A percentile compares a stretch with the other conserved stretches of the same genome.
These are phyloP conservation scores for Phalloptychus januarius DNA, from an alignment of 2,797 vertebrate species.

Conservation along the genomic window DNA sequence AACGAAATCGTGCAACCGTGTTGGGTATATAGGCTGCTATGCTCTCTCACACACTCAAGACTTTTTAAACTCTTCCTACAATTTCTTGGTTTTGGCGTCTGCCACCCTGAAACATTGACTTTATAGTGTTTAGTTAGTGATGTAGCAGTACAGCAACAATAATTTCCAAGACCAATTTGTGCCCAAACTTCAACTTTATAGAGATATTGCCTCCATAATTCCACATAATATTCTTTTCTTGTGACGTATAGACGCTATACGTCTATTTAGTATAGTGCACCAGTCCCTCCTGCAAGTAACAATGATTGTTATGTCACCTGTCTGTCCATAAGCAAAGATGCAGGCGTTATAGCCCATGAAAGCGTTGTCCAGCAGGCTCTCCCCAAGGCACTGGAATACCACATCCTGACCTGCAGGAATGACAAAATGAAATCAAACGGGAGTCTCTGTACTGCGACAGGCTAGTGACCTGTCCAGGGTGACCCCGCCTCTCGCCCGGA, in stretches of 20 bases:
- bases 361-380: conserved; percentile 94
- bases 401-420: conserved; percentile 43
- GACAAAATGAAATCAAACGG: neutral
- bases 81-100: neutral
- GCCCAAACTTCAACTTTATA: neutral
- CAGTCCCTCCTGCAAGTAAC: neutral
- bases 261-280: neutral
- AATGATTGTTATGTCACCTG: neutral
- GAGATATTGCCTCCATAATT: neutral
- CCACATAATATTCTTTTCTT: neutral
- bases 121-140: neutral
- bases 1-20: neutral
- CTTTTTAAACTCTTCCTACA: neutral
- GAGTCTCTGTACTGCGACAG: neutral
- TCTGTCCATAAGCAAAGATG: conserved; percentile 95
- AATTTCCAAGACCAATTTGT: neutral
- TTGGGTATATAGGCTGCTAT: neutral
- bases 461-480: too few species aligned
- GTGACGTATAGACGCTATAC: too few species aligned
- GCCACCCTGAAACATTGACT: neutral
- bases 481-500: too few species aligned
- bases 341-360: conserved; percentile 97
- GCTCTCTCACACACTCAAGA: neutral
- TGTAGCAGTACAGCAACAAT: neutral
- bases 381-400: conserved; percentile 95